Evolutionary conservation across 2,888 invertebrate species (phyloP).

Genomic region (Euzetes globulus): DNA sequence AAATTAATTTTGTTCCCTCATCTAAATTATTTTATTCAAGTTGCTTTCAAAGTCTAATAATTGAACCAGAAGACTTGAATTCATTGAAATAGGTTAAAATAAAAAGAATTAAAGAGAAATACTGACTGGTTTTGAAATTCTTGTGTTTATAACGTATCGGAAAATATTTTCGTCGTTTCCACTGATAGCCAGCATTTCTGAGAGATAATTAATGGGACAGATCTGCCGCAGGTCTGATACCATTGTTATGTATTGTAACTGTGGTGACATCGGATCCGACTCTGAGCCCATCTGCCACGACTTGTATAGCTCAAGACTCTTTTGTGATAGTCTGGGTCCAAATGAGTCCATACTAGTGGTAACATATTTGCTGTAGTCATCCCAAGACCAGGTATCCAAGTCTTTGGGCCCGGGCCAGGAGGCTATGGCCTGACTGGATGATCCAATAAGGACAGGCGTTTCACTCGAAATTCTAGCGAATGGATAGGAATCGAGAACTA

Average conservation of each 20-base stretch:
- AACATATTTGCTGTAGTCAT: slow-evolving; percentile 43
- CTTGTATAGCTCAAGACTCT: slow-evolving; percentile 38
- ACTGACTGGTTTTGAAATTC: slow-evolving; percentile 43
- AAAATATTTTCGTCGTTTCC: slow-evolving; percentile 42
- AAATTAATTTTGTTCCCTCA: too few species aligned
- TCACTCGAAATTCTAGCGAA: slow-evolving; percentile 35
- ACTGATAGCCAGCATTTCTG: slow-evolving; percentile 39
- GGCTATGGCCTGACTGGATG: slow-evolving; percentile 44
- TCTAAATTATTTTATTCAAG: too few species aligned
- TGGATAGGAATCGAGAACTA: slow-evolving; percentile 15
- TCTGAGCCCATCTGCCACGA: neutral
- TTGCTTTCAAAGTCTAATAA: too few species aligned
- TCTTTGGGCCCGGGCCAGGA: slow-evolving; percentile 42
- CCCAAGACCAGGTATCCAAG: slow-evolving; percentile 43
- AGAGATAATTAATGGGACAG: slow-evolving; percentile 44
- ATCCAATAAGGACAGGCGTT: slow-evolving; percentile 44
- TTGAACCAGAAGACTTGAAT: too few species aligned
- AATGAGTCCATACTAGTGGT: slow-evolving; percentile 43
- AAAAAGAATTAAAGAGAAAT: neutral
- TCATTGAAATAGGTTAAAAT: neutral
- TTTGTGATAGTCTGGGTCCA: slow-evolving; percentile 39
- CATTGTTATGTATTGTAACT: slow-evolving; percentile 44
- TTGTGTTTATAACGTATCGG: slow-evolving; percentile 43
- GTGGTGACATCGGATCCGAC: slow-evolving; percentile 40
- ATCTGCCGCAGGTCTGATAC: slow-evolving; percentile 44